Base-by-base conservation (phyloP, 2,113 vertebrate species). In the Colossoma macropomum region DNA sequence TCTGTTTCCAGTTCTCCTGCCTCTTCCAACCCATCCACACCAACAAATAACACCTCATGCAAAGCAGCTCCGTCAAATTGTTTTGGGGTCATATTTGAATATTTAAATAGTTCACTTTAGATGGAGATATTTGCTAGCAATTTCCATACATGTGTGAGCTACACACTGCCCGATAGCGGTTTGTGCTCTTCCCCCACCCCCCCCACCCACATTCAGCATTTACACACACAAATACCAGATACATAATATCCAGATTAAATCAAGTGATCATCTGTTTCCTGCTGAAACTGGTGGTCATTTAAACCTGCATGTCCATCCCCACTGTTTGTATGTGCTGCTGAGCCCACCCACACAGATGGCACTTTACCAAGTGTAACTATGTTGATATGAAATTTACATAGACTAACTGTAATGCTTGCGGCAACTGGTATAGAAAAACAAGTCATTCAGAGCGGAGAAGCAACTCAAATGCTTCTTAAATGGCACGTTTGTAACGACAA, bases 1-100 rank as follows among this genome's bases (percentile, higher is more conserved):
- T 52, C 34, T 21, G 32, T 60, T 75, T 80, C 54, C 69, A 48
- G n/a, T 38, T 41, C 17, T 54, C 19, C 56, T 56, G 32, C 41
- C 59, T 75, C 41, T 50, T 83, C 85, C 60, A 70, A 87, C 80
- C 83, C 71, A 80, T 65, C 83, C 83, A 68, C 76, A 83, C 87
- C 78, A 90, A 88, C 92, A 93, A 93, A 93, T 90, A 91, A 85
- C 88, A 90, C 91, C 91, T 90, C 90, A 95, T 92, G 94, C 92
- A 95, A 95, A 95, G 91, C 84, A 72, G 83, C 79, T 89, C 66
- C 88, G 86, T 85, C 86, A 87, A 85, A 92, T 89, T 93, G 92
- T 93, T 95, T 92, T 90, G 84, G 89, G 87, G 89, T 86, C 86
- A 84, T 81, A 93, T 95, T 95, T 95, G 92, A 94, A 94, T 95